Conservation (phyloP, 2,888 invertebrate species). For the Ischnus inquisitorius region DNA sequence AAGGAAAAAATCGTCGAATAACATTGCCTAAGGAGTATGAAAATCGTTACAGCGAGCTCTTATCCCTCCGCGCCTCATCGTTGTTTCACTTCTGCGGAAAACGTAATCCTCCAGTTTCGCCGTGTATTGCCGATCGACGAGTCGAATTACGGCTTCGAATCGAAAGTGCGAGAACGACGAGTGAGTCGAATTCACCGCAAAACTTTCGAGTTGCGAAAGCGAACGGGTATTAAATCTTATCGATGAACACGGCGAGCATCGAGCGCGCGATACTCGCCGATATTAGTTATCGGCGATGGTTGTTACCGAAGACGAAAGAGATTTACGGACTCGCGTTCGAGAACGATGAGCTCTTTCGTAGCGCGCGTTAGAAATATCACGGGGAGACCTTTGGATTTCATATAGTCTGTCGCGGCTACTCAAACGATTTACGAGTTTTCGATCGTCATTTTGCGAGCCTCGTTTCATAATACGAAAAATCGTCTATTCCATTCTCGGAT, state of each 20-base stretch:
- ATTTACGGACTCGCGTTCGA: conserved; percentile 40
- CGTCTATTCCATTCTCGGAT: not conserved
- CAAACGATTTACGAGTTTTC: conserved; percentile 42
- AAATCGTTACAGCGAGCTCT: not conserved
- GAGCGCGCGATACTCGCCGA: conserved; percentile 34
- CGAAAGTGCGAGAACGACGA: conserved; percentile 57
- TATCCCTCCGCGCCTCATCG: not conserved
- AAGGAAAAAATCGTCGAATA: not conserved
- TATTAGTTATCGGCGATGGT: not conserved
- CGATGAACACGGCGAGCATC: conserved; percentile 50
- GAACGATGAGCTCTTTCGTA: conserved; percentile 43
- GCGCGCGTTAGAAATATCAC: conserved; percentile 31
- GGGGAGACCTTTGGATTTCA: conserved; percentile 39
- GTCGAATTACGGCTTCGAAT: conserved; percentile 48
- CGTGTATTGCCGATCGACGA: conserved; percentile 36
- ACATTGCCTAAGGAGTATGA: conserved; percentile 32
- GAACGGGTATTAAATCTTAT: conserved; percentile 34
- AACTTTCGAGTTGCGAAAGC: conserved; percentile 63
- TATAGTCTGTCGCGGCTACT: conserved; percentile 18
- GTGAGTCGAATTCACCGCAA: conserved; percentile 41
- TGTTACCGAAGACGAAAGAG: conserved; percentile 28
- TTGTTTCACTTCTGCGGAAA: not conserved
- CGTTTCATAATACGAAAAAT: not conserved
- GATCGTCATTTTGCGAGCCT: conserved; percentile 34
- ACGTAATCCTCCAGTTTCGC: conserved; percentile 27